These are phyloP conservation scores for Brachionus paranguensis DNA, from an alignment of 1,140 invertebrate genomes.

Conservation along the genomic window DNA sequence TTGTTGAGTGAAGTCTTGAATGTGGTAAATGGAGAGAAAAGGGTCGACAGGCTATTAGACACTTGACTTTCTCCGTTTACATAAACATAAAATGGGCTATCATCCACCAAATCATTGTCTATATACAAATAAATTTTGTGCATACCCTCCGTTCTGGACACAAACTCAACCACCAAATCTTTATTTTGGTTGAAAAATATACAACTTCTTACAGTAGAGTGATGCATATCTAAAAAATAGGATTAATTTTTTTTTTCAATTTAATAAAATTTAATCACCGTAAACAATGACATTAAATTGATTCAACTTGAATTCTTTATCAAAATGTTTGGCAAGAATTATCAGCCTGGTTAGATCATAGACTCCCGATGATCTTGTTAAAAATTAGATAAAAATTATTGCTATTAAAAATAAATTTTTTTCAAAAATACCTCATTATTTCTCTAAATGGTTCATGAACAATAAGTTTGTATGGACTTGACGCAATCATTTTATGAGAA, in stretches of 20 bases:
- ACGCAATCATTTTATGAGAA: background rate
- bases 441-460: background rate
- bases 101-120: background rate
- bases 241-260: background rate
- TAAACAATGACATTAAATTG: background rate
- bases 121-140: slow-evolving; percentile 17
- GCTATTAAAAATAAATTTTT: background rate
- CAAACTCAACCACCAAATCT: slow-evolving; percentile 2
- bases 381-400: background rate
- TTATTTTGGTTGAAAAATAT: background rate
- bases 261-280: background rate
- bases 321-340: background rate
- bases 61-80: background rate
- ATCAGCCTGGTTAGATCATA: background rate
- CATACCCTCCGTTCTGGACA: background rate
- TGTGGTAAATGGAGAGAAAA: slow-evolving; percentile 18
- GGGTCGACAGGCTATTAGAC: background rate
- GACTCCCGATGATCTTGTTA: background rate
- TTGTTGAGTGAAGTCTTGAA: slow-evolving; percentile 10
- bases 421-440: background rate
- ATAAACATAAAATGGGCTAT: slow-evolving; percentile 4
- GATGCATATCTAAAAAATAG: background rate
- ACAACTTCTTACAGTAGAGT: background rate
- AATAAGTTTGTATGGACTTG: background rate
- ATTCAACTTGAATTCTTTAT: background rate